Base-by-base conservation (phyloP, 2,888 invertebrate genomes). In the Noctuana brunneofusca region DNA sequence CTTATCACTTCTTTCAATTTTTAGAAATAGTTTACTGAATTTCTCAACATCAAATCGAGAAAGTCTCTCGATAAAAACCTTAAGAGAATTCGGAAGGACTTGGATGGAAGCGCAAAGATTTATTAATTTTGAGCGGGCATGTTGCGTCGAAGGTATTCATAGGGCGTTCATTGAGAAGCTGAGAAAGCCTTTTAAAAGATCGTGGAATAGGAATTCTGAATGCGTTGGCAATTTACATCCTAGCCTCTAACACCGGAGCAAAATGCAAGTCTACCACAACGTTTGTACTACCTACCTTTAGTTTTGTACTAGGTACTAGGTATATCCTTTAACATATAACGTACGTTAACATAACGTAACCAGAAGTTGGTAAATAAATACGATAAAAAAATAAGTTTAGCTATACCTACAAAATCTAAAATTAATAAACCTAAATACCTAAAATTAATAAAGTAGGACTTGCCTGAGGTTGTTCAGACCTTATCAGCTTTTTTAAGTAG, bases 161-260 rank as follows among this genome's bases (percentile, higher is more conserved):
- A 73, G 78, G 75, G 78, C 76, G 75, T 83, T 83, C 85, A 87
- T 87, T 86, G 83, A 85, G 83, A 84, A 77, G 74, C 72, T 74
- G 72, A 77, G 76, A 79, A 62, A 79, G 79, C 76, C 75, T 80
- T 81, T 84, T 69, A 83, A 83, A 84, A 82, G 83, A 56, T 50
- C 55, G 55, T 50, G 75, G 78, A 73, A 75, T 71, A 69, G 75
- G 74, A 76, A 80, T 68, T 66, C 68, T 78, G 72, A 75, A 74
- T 73, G 70, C 75, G 78, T 79, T 66, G 69, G 71, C 68, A 70
- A 66, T 71, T 71, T 71, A 68, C 70, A 66, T 66, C 65, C 67
- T 66, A 58, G 67, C 58, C 58, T 71, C 68, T 66, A 69, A 69
- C 68, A 69, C 59, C 64, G 63, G 64, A 67, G 66, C 60, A 54